Evolutionary conservation across 2,113 vertebrate genomes (phyloP).

Genomic region (Triplophysa siluroides): DNA sequence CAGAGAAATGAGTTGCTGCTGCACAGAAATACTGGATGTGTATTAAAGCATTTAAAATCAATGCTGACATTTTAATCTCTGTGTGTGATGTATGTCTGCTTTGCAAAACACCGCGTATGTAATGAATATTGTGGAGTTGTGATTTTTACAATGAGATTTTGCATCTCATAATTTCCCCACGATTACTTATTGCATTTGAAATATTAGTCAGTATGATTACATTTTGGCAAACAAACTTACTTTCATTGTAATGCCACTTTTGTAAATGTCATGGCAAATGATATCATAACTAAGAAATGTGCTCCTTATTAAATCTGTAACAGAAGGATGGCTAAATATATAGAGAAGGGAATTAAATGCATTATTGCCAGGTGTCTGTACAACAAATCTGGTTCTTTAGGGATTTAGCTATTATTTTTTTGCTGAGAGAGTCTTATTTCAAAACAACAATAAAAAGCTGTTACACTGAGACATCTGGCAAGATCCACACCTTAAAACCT

Average conservation of each 20-base stretch:
- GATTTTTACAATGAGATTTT: slow-evolving; percentile 21
- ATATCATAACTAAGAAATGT: not conserved
- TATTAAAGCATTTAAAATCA: slow-evolving; percentile 22
- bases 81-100: not conserved
- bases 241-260: not conserved
- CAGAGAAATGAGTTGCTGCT: slow-evolving; percentile 29
- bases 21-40: not conserved
- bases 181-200: not conserved
- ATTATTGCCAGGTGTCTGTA: not conserved
- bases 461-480: not conserved
- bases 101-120: not conserved
- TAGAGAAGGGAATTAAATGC: not conserved
- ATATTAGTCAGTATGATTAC: not conserved
- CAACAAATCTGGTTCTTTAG: not conserved
- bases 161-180: not conserved
- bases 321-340: not conserved
- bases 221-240: not conserved
- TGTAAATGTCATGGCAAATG: not conserved
- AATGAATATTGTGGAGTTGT: not conserved
- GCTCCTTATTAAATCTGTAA: not conserved
- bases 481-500: not conserved
- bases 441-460: not conserved
- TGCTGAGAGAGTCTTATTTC: too few species aligned
- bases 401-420: not conserved
- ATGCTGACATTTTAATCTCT: slow-evolving; percentile 26